Base-by-base conservation (phyloP, 1,140 invertebrate species). In the Vanessa atalanta region DNA sequence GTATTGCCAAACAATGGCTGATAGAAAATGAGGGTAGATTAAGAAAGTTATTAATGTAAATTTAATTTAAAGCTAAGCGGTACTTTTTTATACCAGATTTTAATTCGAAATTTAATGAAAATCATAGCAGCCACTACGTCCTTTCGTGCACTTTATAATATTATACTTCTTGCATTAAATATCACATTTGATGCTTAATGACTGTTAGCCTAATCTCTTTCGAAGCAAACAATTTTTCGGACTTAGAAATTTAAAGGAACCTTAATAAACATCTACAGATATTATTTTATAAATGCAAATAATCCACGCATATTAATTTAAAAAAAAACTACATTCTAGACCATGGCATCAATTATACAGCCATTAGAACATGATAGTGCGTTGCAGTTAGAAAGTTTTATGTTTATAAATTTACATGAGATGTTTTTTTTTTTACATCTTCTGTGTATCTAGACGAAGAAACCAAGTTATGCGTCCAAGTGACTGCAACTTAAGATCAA, bases 121-220 rank as follows among this genome's bases (percentile, higher is more conserved):
- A 65, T 61, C 47, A 26, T 60, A 71, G 78, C 75, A 79, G 75
- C 76, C 74, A 75, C 77, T 77, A 65, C 64, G 76, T 78, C 73
- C 72, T 64, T 77, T 75, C 76, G 82, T 84, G 82, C 82, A 84
- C 79, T 75, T 74, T 68, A 48, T 31, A 60, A 60, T 47, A 26
- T 65, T 71, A 23, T 65, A 23, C 43, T 47, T 16, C 16, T 69
- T 55, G 31, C 66, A 67, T 67, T 67, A 31, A 61, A 66, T 71
- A 13, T 63, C 69, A 65, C 69, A 20, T 31, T 37, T 60, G 48
- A 71, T 64, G 69, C 61, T 71, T 70, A 64, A 51, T 66, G 12
- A 31, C 13, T 26, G 57, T 61, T 61, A 66, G 57, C 31, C 47
- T 51, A 14, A 50, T 66, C 47, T 66, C 12, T 64, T 64, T 14